These are phyloP conservation scores for Toxostoma redivivum DNA, from an alignment of 2,113 vertebrate species.

Conservation along the genomic window DNA sequence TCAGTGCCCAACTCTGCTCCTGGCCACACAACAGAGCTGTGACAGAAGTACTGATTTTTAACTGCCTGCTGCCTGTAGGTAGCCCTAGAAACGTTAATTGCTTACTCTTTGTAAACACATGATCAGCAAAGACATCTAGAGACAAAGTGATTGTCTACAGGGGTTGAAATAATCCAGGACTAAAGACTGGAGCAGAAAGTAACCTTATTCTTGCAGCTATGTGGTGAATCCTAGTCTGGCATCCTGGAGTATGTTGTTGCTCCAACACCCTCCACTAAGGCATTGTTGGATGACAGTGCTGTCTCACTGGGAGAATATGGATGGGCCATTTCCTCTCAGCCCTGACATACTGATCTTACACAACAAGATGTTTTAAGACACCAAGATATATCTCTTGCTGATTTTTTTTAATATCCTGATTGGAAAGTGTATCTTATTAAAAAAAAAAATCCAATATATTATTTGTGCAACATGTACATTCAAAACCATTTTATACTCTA, in stretches of 20 bases:
- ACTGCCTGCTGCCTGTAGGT: neutral
- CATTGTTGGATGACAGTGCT: neutral
- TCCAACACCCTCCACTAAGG: neutral
- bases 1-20: neutral
- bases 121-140: neutral
- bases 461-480: neutral
- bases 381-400: neutral
- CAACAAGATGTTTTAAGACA: neutral
- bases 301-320: neutral
- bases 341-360: accelerated
- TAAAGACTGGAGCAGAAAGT: neutral
- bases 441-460: neutral
- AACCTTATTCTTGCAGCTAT: neutral
- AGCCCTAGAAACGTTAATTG: neutral
- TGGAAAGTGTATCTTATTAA: neutral
- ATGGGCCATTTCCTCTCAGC: neutral
- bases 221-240: neutral
- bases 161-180: neutral
- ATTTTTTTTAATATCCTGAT: neutral
- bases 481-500: neutral
- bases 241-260: neutral
- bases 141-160: neutral
- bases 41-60: neutral
- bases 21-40: neutral
- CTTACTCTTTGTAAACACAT: neutral